phyloP scores from a whole-genome alignment of 2,888 invertebrate species.

The Formica aserva region DNA sequence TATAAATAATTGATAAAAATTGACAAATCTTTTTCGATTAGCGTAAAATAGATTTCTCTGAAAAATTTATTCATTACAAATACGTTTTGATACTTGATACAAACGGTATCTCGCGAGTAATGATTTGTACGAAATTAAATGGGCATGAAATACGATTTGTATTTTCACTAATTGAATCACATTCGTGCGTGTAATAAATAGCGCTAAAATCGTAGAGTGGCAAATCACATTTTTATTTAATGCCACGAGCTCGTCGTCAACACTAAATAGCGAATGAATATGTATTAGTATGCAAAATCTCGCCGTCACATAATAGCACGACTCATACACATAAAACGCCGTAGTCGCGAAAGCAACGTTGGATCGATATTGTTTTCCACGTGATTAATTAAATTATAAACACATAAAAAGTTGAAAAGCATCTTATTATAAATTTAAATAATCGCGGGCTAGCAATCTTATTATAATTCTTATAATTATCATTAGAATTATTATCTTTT shows the following conservation, averaged over 20 bases:
- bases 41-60: not conserved
- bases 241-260: slow-evolving; percentile 20
- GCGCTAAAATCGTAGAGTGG: slow-evolving; percentile 45
- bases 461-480: too few species aligned
- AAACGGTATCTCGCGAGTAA: not conserved
- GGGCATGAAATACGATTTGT: slow-evolving; percentile 32
- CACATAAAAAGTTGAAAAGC: not conserved
- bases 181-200: slow-evolving; percentile 32
- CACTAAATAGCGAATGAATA: slow-evolving; percentile 47
- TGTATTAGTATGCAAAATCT: slow-evolving; percentile 46
- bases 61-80: not conserved
- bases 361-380: not conserved
- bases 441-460: too few species aligned
- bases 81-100: slow-evolving; percentile 13
- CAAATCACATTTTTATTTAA: slow-evolving; percentile 52
- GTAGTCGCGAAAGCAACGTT: slow-evolving; percentile 4
- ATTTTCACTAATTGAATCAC: slow-evolving; percentile 46
- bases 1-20: not conserved
- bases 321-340: not conserved
- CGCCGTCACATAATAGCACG: slow-evolving; percentile 22
- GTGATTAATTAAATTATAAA: slow-evolving; percentile 25
- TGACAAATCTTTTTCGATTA: not conserved
- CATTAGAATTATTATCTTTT: not conserved
- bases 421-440: not conserved
- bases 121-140: slow-evolving; percentile 17